Base-by-base conservation (phyloP, 2,888 invertebrate genomes). In the Parascotia fuliginaria region DNA sequence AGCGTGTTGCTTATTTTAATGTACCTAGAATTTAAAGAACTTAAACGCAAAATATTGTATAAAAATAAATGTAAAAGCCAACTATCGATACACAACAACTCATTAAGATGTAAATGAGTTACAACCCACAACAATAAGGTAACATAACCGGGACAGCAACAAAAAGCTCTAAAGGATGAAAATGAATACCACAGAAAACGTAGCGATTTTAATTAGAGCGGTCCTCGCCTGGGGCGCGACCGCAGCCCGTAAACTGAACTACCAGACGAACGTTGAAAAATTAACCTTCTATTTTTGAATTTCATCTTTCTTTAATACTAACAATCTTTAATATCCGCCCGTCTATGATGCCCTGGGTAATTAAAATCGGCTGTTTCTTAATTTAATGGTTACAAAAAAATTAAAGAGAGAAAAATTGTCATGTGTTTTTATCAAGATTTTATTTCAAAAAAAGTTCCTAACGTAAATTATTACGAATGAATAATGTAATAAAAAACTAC, bases 21-120 rank as follows among this genome's bases (percentile, higher is more conserved):
- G n/a, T n/a, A n/a, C n/a, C n/a, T n/a, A n/a, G n/a, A n/a, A n/a
- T n/a, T n/a, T n/a, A n/a, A n/a, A n/a, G n/a, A n/a, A n/a, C n/a
- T n/a, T n/a, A n/a, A n/a, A 68, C 54, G 53, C 64, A 53, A 63
- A 63, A 31, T 3, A 28, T 2, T 6, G 11, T 31, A 13, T 6
- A n/a, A n/a, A n/a, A n/a, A n/a, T n/a, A n/a, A n/a, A n/a, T n/a
- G n/a, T n/a, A n/a, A 58, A 62, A 67, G 58, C 46, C 60, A 65
- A 79, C 77, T 77, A 79, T 64, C 58, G 55, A 60, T 55, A 76
- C 74, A 75, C 71, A 78, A 77, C 75, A 79, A 79, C 85, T 89
- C 82, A 90, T 89, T 90, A 90, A 83, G 86, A 90, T 91, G 88
- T 89, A 89, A 89, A 90, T 91, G 85, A 89, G 87, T 86, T 82